Conservation (phyloP, 2,797 vertebrate genomes). For the Gouania willdenowi region DNA sequence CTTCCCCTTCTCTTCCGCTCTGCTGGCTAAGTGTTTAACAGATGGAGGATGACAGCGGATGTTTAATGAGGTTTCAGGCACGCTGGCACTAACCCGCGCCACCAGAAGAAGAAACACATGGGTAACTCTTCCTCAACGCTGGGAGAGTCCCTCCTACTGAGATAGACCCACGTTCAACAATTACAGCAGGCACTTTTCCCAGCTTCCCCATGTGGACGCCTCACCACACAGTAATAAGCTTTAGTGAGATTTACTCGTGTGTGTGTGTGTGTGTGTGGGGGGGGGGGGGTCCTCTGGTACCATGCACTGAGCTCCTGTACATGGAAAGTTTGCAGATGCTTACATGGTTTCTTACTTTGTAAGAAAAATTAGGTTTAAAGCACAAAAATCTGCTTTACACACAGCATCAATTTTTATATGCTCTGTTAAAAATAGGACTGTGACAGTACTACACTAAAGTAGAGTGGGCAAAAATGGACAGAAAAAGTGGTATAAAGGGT, state of each 20-base stretch:
- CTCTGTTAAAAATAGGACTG: too few relatives aligned
- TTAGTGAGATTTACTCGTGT: conserved; percentile 26
- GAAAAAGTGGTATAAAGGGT: too few relatives aligned
- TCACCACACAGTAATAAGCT: conserved; percentile 14
- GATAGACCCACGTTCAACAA: conserved; percentile 53
- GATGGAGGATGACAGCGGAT: conserved; percentile 74
- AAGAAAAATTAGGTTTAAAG: too few relatives aligned
- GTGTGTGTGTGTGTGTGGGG: too few relatives aligned
- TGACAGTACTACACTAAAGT: too few relatives aligned
- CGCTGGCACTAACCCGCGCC: conserved; percentile 64
- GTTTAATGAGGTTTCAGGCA: conserved; percentile 74
- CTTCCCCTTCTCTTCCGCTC: conserved; percentile 34
- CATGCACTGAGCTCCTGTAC: too few relatives aligned
- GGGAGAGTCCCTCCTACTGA: conserved; percentile 36
- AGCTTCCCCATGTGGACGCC: conserved; percentile 11
- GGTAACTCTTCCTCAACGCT: conserved; percentile 65
- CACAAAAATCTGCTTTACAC: too few relatives aligned
- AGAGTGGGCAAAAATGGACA: too few relatives aligned
- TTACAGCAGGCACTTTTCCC: conserved; percentile 31
- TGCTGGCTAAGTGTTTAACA: conserved; percentile 67
- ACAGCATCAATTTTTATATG: too few relatives aligned
- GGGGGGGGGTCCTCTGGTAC: conserved; percentile 43
- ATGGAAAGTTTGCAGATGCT: too few relatives aligned
- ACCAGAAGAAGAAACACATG: conserved; percentile 72
- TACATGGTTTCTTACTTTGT: too few relatives aligned